phyloP scores from a whole-genome alignment of 1,140 invertebrate species.

The Panagrolaimus sp. region DNA sequence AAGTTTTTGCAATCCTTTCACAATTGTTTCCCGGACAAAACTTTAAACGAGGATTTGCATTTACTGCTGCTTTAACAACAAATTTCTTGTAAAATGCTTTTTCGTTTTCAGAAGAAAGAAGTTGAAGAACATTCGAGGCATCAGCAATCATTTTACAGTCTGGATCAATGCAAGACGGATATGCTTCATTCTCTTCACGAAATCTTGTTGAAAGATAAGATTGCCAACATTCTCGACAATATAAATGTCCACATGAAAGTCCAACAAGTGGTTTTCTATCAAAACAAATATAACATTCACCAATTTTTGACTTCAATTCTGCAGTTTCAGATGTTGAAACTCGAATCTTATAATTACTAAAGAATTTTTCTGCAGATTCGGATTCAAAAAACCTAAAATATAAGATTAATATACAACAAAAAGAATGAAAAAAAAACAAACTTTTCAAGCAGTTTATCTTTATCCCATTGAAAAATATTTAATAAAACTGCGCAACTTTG shows the following conservation, averaged over 20 bases:
- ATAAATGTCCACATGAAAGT: conserved; percentile 34
- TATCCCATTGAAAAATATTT: conserved; percentile 46
- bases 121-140: conserved; percentile 30
- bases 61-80: conserved; percentile 96
- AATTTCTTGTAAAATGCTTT: conserved; percentile 77
- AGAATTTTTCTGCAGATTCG: neutral
- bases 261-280: conserved; percentile 25
- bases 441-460: conserved; percentile 41
- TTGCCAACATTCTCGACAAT: conserved; percentile 38
- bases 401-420: neutral
- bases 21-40: conserved; percentile 98
- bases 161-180: conserved; percentile 35
- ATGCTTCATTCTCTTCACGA: conserved; percentile 22
- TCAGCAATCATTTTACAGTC: conserved; percentile 43
- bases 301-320: neutral
- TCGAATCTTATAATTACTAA: neutral
- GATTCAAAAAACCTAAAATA: neutral
- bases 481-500: conserved; percentile 34
- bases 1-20: conserved; percentile 87
- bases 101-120: conserved; percentile 14
- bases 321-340: neutral
- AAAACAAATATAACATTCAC: conserved; percentile 36
- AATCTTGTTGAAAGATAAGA: conserved; percentile 34
- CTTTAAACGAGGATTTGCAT: conserved; percentile 87
- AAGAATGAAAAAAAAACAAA: conserved; percentile 8